A percentile compares a stretch with the other conserved stretches of the same genome.
Conservation (phyloP, 2,888 invertebrate species). For the Hypselothyrea guttata region DNA sequence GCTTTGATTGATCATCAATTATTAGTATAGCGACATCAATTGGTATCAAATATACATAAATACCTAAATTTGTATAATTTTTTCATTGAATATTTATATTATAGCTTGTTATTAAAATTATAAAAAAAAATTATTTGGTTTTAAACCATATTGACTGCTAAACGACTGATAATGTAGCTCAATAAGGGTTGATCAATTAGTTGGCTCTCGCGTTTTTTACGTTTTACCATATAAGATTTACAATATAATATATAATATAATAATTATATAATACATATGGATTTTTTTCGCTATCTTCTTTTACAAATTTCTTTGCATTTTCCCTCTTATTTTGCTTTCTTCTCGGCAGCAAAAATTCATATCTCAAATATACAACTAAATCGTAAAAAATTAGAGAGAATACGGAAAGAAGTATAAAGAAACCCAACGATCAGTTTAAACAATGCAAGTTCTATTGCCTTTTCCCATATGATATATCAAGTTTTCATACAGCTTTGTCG, state of each 20-base stretch:
- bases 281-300: neutral
- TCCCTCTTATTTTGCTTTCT: neutral
- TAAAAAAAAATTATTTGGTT: no score
- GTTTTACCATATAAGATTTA: no score
- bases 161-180: no score
- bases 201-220: no score
- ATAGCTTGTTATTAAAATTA: no score
- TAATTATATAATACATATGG: no score
- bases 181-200: no score
- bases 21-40: slow-evolving; percentile 38
- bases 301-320: neutral
- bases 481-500: slow-evolving; percentile 4
- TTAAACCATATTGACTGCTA: no score
- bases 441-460: slow-evolving; percentile 16
- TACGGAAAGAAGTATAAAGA: neutral
- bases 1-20: slow-evolving; percentile 6
- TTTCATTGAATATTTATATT: no score
- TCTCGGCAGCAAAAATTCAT: neutral
- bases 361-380: neutral
- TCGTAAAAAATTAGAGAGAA: slow-evolving; percentile 18
- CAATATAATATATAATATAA: no score
- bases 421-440: slow-evolving; percentile 10
- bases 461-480: no score
- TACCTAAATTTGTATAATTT: no score
- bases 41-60: slow-evolving; percentile 37